Evolutionary conservation across 2,797 vertebrate species (phyloP).

Genomic region (Varecia variegata): DNA sequence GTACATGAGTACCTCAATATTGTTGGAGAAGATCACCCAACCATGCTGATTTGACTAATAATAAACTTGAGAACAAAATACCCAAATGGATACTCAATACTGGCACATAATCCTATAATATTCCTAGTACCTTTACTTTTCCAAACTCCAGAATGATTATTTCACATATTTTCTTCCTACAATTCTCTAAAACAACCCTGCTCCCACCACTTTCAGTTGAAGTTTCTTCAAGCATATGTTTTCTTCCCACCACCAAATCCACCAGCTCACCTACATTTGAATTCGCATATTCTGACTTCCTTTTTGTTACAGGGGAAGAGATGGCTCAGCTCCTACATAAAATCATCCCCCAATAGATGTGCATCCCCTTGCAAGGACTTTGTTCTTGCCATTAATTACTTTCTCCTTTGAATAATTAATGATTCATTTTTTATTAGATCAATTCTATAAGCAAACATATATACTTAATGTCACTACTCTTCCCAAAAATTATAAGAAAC

Average conservation of each 20-base stretch:
- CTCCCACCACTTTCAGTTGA: not conserved
- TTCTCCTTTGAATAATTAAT: not conserved
- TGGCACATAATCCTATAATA: not conserved
- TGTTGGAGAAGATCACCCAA: not conserved
- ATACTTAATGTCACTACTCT: not conserved
- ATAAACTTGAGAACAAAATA: not conserved
- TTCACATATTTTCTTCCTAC: not conserved
- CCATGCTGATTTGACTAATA: not conserved
- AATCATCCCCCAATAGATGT: not conserved
- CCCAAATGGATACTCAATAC: not conserved
- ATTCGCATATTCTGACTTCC: not conserved
- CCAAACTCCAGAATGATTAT: not conserved
- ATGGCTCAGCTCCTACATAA: not conserved
- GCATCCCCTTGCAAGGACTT: not conserved
- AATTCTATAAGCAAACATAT: not conserved
- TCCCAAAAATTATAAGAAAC: not conserved
- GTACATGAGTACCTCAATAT: not conserved
- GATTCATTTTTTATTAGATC: not conserved
- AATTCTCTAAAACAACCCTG: not conserved
- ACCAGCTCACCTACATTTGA: not conserved
- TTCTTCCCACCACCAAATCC: not conserved
- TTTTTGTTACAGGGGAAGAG: not conserved
- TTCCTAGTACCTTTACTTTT: not conserved
- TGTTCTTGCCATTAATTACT: not conserved
- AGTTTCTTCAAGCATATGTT: not conserved